Conservation (phyloP, 1,140 invertebrate species). For the Zaprionus gabonicus region DNA sequence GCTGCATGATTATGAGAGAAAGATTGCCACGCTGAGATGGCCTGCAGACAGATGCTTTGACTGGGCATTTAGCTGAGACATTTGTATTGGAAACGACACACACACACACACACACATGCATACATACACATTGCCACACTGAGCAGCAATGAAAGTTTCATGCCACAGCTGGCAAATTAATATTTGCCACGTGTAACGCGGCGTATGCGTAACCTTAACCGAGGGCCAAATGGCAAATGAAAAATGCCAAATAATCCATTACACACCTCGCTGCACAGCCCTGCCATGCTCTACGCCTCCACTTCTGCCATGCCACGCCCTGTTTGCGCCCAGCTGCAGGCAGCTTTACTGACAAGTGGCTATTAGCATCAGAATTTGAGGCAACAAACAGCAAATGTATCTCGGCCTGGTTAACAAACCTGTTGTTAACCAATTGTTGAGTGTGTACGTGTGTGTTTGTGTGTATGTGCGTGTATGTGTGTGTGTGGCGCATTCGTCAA, state of each 20-base stretch:
- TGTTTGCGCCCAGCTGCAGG: neutral
- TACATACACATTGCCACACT: neutral
- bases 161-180: conserved; percentile 63
- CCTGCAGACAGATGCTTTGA: conserved; percentile 32
- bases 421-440: conserved; percentile 22
- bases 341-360: conserved; percentile 29
- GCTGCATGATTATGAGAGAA: conserved; percentile 12
- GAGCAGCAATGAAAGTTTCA: conserved; percentile 11
- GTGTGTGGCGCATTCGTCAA: neutral
- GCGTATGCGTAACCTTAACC: conserved; percentile 53
- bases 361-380: conserved; percentile 35
- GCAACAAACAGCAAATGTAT: conserved; percentile 5
- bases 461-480: neutral
- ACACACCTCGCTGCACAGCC: neutral
- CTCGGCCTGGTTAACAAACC: conserved; percentile 20
- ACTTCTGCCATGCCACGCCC: neutral
- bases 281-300: neutral
- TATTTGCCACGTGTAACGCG: conserved; percentile 68
- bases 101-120: neutral
- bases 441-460: neutral
- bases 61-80: conserved; percentile 39
- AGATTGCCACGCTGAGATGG: neutral
- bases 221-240: conserved; percentile 47
- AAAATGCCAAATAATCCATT: conserved; percentile 74
- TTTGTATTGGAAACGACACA: conserved; percentile 13